Percentiles rank a stretch among this genome's conserved stretches.
Evolutionary conservation across 2,888 invertebrate genomes (phyloP).

Genomic region (Labia minor): DNA sequence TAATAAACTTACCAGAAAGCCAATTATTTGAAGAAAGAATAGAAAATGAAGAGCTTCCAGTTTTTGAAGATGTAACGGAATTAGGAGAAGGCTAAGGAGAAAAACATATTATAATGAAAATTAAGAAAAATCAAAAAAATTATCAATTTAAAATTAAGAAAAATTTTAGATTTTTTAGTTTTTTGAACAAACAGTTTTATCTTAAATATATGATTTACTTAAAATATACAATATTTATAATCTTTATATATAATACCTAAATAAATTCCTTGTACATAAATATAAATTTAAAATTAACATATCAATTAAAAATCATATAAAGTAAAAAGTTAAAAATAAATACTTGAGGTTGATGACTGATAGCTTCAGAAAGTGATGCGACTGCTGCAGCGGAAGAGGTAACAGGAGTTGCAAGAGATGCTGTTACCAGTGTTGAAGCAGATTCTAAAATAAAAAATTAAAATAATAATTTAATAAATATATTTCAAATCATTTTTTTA

Average conservation of each 20-base stretch:
- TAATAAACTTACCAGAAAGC: neutral
- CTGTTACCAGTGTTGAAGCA: neutral
- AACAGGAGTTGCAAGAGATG: neutral
- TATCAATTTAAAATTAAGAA: no score
- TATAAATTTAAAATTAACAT: no score
- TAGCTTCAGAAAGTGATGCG: neutral
- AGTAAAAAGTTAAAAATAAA: no score
- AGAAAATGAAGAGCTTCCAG: neutral
- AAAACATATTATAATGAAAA: neutral
- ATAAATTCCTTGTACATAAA: no score
- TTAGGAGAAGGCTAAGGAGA: neutral
- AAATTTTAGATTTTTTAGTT: no score
- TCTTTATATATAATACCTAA: no score
- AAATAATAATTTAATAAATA: neutral
- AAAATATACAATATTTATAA: no score
- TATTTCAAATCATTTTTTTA: neutral
- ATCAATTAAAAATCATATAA: no score
- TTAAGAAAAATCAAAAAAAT: no score
- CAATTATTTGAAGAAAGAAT: neutral
- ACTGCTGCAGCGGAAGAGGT: neutral
- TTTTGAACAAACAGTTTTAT: no score
- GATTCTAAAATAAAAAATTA: neutral
- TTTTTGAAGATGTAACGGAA: neutral
- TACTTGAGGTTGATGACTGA: neutral
- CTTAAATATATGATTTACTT: no score